Base-by-base conservation (phyloP, 2,888 invertebrate species). In the Pollenia angustigena region DNA sequence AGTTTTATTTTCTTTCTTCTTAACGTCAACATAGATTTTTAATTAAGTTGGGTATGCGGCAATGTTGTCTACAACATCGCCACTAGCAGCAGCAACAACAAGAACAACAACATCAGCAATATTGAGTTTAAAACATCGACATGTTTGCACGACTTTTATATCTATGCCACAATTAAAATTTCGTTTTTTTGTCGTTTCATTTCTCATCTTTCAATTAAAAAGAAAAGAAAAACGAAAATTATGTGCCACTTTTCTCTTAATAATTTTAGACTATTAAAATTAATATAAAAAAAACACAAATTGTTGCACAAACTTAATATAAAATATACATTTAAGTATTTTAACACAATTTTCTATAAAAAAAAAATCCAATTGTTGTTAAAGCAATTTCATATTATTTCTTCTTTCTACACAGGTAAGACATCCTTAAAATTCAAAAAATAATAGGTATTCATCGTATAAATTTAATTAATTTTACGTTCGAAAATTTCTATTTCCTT, bases 191-290 rank as follows among this genome's bases (percentile, higher is more conserved):
- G 90, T 89, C 89, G 90, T 90, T 56, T 48, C 54, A 66, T 50
- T 81, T 91, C 90, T 90, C 90, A 89, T 91, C 89, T 91, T 90
- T 90, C 90, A 91, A 90, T 91, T 90, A 90, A 91, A 90, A 90
- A 89, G 32, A 32, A 32, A 0, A 32, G 89, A 88, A 90, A 90
- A 89, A 89, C 18, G 12, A 42, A 18, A 68, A 52, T 46, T 1
- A 40, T 85, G 84, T 85, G 80, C 80, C 79, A 85, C 84, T 85
- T 85, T 72, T 72, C 69, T 42, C 66, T 48, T 18, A 56, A 81
- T 81, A 74, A 66, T 74, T 81, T 50, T 66, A 81, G 11, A 48
- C 64, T 58, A 40, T 74, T 48, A 74, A 76, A 40, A 44, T 74
- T 54, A 54, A 42, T 83, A 83, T 46, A 16, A 72, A 72, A 48